These are phyloP conservation scores for Seriola quinqueradiata DNA, from an alignment of 2,113 vertebrate species.

Conservation along the genomic window DNA sequence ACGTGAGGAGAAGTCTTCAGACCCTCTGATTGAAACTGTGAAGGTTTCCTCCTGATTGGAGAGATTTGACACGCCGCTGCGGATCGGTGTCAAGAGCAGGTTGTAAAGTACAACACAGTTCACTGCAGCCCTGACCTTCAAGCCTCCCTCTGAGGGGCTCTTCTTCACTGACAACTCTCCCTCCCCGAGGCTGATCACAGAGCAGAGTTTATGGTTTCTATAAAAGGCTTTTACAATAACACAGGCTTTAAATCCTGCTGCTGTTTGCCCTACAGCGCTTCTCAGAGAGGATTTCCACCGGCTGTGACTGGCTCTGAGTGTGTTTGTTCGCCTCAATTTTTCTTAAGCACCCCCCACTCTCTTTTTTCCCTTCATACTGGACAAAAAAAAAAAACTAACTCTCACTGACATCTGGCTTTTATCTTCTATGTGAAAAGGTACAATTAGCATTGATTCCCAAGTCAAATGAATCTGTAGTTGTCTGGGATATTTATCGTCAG, in stretches of 20 bases:
- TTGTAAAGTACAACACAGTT: constrained; percentile 4
- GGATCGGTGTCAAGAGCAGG: background rate
- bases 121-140: constrained; percentile 24
- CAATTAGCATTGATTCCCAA: too few relatives aligned
- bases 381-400: too few relatives aligned
- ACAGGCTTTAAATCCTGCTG: constrained; percentile 14
- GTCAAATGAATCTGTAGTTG: too few relatives aligned
- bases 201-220: constrained; percentile 22
- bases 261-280: background rate
- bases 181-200: constrained; percentile 8
- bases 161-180: background rate
- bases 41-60: background rate
- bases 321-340: too few relatives aligned
- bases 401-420: too few relatives aligned
- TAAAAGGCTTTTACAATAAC: constrained; percentile 7
- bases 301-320: too few relatives aligned
- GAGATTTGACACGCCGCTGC: background rate
- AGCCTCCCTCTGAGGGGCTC: background rate
- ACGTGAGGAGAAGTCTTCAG: background rate
- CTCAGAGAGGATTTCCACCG: background rate
- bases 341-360: too few relatives aligned
- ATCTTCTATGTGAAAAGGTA: too few relatives aligned
- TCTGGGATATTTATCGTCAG: too few relatives aligned
- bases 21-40: background rate
- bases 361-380: too few relatives aligned